These are phyloP conservation scores for Tanytarsus gracilentus DNA, from an alignment of 2,888 invertebrate species.

Conservation along the genomic window DNA sequence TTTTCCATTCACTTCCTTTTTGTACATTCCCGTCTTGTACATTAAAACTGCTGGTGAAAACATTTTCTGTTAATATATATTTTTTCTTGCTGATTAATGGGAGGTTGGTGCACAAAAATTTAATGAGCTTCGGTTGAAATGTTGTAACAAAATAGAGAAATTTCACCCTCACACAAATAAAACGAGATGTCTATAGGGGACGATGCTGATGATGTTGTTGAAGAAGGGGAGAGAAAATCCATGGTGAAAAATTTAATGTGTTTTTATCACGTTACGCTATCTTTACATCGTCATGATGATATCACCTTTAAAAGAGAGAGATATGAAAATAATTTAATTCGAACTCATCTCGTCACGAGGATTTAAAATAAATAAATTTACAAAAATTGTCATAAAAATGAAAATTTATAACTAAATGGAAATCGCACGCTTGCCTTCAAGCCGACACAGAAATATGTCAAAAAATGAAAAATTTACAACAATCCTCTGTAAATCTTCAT, in stretches of 20 bases:
- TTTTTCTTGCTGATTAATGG: slow-evolving; percentile 2
- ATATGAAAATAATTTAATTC: not conserved
- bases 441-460: no score
- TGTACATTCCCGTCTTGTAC: not conserved
- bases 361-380: no score
- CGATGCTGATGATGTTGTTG: not conserved
- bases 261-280: slow-evolving; percentile 9
- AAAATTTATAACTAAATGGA: no score
- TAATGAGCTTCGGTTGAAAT: not conserved
- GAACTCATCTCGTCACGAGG: slow-evolving; percentile 1
- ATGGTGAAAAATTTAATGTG: slow-evolving; percentile 2
- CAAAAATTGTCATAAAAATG: no score
- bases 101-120: slow-evolving; percentile 3
- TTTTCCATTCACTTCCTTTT: not conserved
- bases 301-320: slow-evolving; percentile 1
- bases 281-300: not conserved
- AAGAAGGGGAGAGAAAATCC: not conserved
- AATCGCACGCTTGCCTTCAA: no score
- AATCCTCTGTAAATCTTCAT: no score
- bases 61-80: not conserved
- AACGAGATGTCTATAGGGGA: not conserved
- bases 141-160: not conserved
- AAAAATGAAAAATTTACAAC: no score
- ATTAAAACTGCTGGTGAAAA: not conserved
- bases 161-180: not conserved